Conservation (phyloP, 1,140 invertebrate genomes). For the Formica exsecta region DNA sequence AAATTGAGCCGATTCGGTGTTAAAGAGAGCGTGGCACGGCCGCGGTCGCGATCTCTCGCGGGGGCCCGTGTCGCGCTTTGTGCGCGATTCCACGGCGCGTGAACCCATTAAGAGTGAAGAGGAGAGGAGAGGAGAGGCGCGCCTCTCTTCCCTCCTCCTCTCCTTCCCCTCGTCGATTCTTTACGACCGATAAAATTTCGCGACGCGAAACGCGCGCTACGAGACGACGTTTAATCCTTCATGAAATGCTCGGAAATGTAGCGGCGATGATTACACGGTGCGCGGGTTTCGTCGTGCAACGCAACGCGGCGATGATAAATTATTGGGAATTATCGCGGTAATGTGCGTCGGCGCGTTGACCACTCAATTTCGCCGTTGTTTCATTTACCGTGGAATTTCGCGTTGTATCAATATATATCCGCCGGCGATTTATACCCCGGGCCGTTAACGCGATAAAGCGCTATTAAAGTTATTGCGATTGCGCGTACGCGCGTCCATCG, state of each 20-base stretch:
- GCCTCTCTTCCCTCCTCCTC: too few species aligned
- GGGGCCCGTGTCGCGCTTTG: slow-evolving; percentile 46
- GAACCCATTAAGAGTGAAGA: slow-evolving; percentile 70
- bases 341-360: slow-evolving; percentile 62
- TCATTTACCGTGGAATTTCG: slow-evolving; percentile 62
- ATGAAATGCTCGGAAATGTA: slow-evolving; percentile 36
- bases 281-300: slow-evolving; percentile 12
- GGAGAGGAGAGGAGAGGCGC: neutral
- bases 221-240: slow-evolving; percentile 58
- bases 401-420: slow-evolving; percentile 62
- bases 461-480: slow-evolving; percentile 61
- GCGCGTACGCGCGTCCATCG: slow-evolving; percentile 37
- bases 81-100: slow-evolving; percentile 69
- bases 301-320: slow-evolving; percentile 54
- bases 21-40: slow-evolving; percentile 74
- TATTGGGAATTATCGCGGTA: slow-evolving; percentile 63
- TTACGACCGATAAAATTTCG: slow-evolving; percentile 59
- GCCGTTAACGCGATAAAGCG: slow-evolving; percentile 61
- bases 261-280: slow-evolving; percentile 42
- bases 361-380: slow-evolving; percentile 62
- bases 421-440: slow-evolving; percentile 50
- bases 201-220: slow-evolving; percentile 48
- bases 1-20: slow-evolving; percentile 81
- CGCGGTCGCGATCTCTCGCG: slow-evolving; percentile 50
- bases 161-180: slow-evolving; percentile 48